phyloP scores from a whole-genome alignment of 2,113 vertebrate species.

The Suricata suricatta region DNA sequence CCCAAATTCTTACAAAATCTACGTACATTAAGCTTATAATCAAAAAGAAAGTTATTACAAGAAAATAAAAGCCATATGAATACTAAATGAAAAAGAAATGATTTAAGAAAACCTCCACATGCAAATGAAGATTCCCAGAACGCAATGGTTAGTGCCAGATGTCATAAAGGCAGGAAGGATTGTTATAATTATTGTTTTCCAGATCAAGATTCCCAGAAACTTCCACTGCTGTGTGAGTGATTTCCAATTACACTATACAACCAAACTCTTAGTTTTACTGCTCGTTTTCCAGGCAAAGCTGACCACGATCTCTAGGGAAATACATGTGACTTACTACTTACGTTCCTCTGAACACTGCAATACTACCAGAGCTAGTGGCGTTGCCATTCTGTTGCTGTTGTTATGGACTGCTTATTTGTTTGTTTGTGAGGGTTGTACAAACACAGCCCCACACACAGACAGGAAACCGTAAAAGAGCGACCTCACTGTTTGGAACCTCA shows the following conservation, averaged over 20 bases:
- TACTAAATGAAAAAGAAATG: background rate
- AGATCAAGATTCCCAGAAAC: slow-evolving; percentile 37
- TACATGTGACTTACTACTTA: background rate
- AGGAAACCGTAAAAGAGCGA: background rate
- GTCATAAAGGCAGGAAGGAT: background rate
- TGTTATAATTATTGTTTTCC: slow-evolving; percentile 35
- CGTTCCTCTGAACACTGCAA: background rate
- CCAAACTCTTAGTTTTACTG: background rate
- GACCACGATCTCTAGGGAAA: slow-evolving; percentile 4
- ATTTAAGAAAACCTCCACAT: background rate
- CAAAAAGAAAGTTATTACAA: slow-evolving; percentile 20
- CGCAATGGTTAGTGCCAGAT: slow-evolving; percentile 17
- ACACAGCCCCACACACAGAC: background rate
- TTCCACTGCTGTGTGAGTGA: background rate
- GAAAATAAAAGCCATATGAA: slow-evolving; percentile 43
- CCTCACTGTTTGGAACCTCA: background rate
- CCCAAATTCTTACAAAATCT: slow-evolving; percentile 16
- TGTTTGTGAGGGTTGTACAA: background rate
- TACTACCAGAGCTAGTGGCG: background rate
- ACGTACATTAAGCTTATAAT: background rate
- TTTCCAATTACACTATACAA: background rate
- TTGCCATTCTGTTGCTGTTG: background rate
- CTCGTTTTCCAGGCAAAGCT: slow-evolving; percentile 35
- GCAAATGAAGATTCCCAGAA: slow-evolving; percentile 28
- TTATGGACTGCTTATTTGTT: background rate